Conservation (phyloP, 2,888 invertebrate species). For the Aproaerema taeniolella region DNA sequence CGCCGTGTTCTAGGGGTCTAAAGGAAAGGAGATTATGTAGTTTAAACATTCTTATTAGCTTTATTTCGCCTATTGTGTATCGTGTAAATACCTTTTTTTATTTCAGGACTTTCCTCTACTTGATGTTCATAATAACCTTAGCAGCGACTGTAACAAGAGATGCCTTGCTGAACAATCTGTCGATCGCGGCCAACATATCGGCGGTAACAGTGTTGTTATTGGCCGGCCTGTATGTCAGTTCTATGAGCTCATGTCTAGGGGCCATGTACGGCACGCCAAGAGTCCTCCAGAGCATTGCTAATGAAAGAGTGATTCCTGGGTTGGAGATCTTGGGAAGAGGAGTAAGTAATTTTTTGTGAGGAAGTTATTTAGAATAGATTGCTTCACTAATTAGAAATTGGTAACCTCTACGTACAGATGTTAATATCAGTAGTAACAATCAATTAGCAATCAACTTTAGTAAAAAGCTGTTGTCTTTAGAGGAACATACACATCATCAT, state of each 20-base stretch:
- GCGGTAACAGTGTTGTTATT: conserved; percentile 88
- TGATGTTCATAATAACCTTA: conserved; percentile 92
- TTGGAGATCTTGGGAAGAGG: conserved; percentile 91
- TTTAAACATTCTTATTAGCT: too few relatives aligned
- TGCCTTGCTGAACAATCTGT: conserved; percentile 86
- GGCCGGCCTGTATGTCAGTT: conserved; percentile 96
- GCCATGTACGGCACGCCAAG: conserved; percentile 98
- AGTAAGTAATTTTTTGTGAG: too few relatives aligned
- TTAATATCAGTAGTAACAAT: too few relatives aligned
- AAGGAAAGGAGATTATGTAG: too few relatives aligned
- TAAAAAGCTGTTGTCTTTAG: too few relatives aligned
- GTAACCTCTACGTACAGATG: too few relatives aligned
- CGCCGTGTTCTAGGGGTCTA: too few relatives aligned
- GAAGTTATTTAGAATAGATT: too few relatives aligned
- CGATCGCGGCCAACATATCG: conserved; percentile 95
- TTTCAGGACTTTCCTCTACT: conserved; percentile 89
- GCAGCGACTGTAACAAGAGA: conserved; percentile 90
- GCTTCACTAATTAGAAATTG: too few relatives aligned
- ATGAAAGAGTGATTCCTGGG: conserved; percentile 96
- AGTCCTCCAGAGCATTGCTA: conserved; percentile 95
- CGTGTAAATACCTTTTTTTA: not conserved
- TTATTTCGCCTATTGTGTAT: not conserved
- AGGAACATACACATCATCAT: too few relatives aligned
- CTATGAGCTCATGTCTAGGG: conserved; percentile 96
- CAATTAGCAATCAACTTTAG: too few relatives aligned